A percentile compares a stretch with the other conserved stretches of the same genome.
phyloP scores from a whole-genome alignment of 2,888 invertebrate genomes.

The Linnaemya tessellans region DNA sequence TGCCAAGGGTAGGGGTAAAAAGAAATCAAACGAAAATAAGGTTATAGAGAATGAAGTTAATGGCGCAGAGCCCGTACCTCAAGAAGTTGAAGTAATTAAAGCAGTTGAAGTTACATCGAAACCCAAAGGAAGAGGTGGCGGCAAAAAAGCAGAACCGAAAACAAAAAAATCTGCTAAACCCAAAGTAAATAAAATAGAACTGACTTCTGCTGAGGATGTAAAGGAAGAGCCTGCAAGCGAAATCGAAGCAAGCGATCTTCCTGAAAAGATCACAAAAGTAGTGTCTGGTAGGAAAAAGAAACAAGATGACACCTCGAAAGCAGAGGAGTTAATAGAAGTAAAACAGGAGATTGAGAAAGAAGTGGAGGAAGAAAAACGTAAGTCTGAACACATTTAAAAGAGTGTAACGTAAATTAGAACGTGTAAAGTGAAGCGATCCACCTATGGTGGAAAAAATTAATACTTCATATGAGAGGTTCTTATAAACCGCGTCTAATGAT shows the following conservation, averaged over 20 bases:
- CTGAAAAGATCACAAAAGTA: constrained; percentile 17
- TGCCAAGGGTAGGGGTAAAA: constrained; percentile 58
- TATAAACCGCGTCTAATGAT: too few relatives aligned
- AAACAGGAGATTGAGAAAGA: background rate
- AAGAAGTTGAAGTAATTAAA: constrained; percentile 25
- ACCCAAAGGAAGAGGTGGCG: constrained; percentile 74
- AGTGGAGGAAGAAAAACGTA: constrained; percentile 21
- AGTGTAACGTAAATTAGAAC: too few relatives aligned
- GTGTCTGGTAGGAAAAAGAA: constrained; percentile 60
- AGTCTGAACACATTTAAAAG: background rate
- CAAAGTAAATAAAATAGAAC: constrained; percentile 20
- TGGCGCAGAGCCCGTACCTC: background rate
- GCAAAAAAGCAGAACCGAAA: constrained; percentile 64
- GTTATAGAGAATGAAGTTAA: constrained; percentile 58
- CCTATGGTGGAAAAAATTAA: too few relatives aligned
- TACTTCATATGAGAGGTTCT: too few relatives aligned
- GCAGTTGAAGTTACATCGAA: constrained; percentile 39
- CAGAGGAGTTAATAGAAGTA: constrained; percentile 20
- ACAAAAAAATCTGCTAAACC: constrained; percentile 32
- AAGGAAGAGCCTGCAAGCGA: constrained; percentile 61
- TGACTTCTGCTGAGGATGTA: constrained; percentile 52
- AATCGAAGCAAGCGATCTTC: constrained; percentile 43
- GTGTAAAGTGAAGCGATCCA: too few relatives aligned
- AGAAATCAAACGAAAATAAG: constrained; percentile 61
- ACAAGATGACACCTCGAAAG: constrained; percentile 59